phyloP scores from a whole-genome alignment of 2,113 vertebrate species.

The Isichthys henryi region DNA sequence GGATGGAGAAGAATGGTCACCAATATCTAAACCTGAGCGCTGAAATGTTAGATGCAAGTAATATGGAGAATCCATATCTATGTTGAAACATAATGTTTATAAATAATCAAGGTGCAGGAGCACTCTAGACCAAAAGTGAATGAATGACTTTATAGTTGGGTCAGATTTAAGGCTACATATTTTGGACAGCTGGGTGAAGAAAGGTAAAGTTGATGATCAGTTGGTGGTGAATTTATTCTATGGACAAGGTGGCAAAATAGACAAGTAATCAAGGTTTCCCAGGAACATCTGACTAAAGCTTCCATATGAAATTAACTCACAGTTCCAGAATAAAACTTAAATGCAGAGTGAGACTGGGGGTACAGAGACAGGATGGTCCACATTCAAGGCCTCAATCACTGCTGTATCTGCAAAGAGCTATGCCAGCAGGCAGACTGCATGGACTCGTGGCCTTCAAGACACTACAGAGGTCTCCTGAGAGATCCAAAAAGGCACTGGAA shows the following conservation, averaged over 20 bases:
- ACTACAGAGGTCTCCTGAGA: background rate
- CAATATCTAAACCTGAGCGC: background rate
- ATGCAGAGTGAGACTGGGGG: background rate
- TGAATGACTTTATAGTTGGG: background rate
- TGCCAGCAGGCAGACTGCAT: background rate
- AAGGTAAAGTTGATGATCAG: background rate
- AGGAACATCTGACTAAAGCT: background rate
- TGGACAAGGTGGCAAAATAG: background rate
- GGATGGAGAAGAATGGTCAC: background rate
- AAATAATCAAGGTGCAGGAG: background rate
- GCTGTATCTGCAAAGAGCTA: background rate
- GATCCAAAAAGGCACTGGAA: background rate
- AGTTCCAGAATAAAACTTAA: background rate
- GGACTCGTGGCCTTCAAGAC: background rate
- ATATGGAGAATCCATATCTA: background rate
- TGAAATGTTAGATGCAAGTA: background rate
- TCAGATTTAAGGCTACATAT: background rate
- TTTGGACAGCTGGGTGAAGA: background rate
- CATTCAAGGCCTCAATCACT: background rate
- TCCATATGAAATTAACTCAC: background rate
- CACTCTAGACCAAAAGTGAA: background rate
- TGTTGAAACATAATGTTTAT: background rate
- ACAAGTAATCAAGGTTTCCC: background rate
- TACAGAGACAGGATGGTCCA: background rate
- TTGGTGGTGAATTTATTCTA: background rate